These are phyloP conservation scores for Marasmarcha lunaedactyla DNA, from an alignment of 2,888 invertebrate species.

Conservation along the genomic window DNA sequence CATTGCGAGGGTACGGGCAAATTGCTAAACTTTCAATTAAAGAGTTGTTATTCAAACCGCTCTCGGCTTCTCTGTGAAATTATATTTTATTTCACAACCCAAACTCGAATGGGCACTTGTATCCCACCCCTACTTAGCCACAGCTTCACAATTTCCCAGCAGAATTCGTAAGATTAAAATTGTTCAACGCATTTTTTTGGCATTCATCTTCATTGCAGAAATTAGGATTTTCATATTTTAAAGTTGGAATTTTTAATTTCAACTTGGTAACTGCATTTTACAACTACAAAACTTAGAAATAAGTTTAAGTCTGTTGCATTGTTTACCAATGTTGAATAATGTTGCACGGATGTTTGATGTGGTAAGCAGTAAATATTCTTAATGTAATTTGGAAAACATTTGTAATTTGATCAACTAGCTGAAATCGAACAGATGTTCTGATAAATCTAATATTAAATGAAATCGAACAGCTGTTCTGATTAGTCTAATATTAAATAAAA, in stretches of 20 bases:
- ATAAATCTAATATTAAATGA: too few species aligned
- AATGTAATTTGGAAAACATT: too few species aligned
- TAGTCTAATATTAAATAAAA: too few species aligned
- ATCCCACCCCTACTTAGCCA: constrained; percentile 37
- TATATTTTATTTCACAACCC: constrained; percentile 61
- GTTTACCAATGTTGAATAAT: too few species aligned
- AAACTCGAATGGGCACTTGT: constrained; percentile 52
- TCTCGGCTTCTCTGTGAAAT: constrained; percentile 48
- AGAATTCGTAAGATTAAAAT: constrained; percentile 21
- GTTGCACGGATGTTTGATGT: too few species aligned
- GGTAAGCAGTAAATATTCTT: too few species aligned
- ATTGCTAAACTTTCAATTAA: constrained; percentile 71
- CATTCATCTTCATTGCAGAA: neutral
- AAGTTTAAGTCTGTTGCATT: too few species aligned
- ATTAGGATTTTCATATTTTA: constrained; percentile 7
- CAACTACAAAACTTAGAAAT: too few species aligned
- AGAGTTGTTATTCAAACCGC: constrained; percentile 70
- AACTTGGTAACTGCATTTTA: too few species aligned
- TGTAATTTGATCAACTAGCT: too few species aligned
- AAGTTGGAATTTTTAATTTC: constrained; percentile 1
- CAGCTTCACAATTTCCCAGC: constrained; percentile 42
- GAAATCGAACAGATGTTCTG: too few species aligned
- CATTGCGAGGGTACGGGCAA: constrained; percentile 66
- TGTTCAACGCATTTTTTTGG: neutral
- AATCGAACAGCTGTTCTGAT: too few species aligned